Evolutionary conservation across 2,888 invertebrate genomes (phyloP), one percentile per base, ranked within the genome.

Genomic region (Anoncus sp.): DNA sequence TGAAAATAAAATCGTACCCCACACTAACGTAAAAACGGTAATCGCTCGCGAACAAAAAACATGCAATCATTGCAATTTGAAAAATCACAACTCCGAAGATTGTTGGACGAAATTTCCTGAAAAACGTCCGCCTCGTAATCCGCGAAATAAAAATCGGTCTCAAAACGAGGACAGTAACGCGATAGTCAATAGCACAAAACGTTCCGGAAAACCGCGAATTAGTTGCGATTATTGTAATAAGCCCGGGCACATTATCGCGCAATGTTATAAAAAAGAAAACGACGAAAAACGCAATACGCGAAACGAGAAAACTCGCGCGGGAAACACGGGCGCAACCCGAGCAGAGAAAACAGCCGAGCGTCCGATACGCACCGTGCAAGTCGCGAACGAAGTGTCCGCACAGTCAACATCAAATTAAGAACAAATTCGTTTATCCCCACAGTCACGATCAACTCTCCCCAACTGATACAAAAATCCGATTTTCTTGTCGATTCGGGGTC

Each of bases 401-500:
- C 51, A 20, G 55, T 67, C 67, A 16, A 45, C 55, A 18, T 59
- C 57, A 9, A 47, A 16, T 18, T 69, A 47, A 22, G n/a, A 12
- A 5, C 16, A 18, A 43, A 27, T 3, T 18, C 35, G 5, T 57
- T 31, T 3, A 49, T 35, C 12, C 69, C 59, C 20, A 45, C 47
- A 1, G n/a, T 69, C 1, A 22, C 27, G 31, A 31, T 69, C 14
- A 38, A 62, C 2, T 40, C 59, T 6, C 60, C 70, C 1, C 49
- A 70, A 49, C 51, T 70, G 38, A 38, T 7, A 5, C 3, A 14
- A 5, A 9, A 14, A 40, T 18, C 49, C 1, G 51, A 70, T 3
- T 70, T 59, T 18, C 14, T 70, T 6, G 24, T 70, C 6, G 70
- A 70, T 20, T 70, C 70, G 3, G 70, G 59, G 1, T 35, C 70